phyloP scores from a whole-genome alignment of 2,113 vertebrate species.

The Thymallus thymallus region DNA sequence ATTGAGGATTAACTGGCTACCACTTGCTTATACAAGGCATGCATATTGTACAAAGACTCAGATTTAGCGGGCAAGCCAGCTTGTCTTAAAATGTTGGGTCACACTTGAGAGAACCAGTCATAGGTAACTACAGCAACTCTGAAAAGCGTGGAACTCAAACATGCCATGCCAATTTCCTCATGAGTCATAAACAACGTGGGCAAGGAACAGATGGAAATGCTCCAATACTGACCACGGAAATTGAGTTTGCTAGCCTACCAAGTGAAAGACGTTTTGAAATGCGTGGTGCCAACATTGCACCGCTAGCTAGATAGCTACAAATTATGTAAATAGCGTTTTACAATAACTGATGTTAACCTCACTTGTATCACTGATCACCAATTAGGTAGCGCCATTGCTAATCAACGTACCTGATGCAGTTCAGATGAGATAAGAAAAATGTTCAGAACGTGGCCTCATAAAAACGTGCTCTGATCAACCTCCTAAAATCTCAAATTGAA shows the following conservation, averaged over 20 bases:
- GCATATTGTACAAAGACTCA: neutral
- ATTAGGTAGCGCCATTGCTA: neutral
- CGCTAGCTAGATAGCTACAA: neutral
- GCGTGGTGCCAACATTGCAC: no score
- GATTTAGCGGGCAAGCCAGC: no score
- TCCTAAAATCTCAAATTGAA: conserved; percentile 39
- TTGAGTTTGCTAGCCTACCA: no score
- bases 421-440: conserved; percentile 1
- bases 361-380: neutral
- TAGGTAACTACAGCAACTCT: no score
- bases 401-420: neutral
- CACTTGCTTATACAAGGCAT: neutral
- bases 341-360: neutral
- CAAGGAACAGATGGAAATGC: no score
- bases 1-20: neutral
- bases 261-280: no score
- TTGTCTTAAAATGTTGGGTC: no score
- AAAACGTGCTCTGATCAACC: conserved; percentile 11
- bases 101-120: no score
- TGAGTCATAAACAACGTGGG: no score
- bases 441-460: neutral
- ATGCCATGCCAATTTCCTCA: no score
- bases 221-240: no score
- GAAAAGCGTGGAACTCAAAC: no score
- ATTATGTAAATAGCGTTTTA: neutral